A percentile compares a stretch with the other conserved stretches of the same genome.
phyloP scores from a whole-genome alignment of 2,113 vertebrate species.

The Picathartes gymnocephalus region DNA sequence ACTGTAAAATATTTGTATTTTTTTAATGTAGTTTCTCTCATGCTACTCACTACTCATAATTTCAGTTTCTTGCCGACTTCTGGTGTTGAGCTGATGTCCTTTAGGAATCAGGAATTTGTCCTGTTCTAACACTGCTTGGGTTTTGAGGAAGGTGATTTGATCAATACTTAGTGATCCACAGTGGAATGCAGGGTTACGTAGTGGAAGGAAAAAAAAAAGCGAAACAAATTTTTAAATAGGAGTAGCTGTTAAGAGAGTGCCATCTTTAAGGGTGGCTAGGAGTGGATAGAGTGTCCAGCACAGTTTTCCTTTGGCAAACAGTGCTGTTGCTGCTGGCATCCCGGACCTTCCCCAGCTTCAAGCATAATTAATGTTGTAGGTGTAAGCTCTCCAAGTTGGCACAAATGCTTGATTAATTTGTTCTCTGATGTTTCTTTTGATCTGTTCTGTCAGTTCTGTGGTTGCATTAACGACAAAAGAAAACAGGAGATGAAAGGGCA shows the following conservation, averaged over 20 bases:
- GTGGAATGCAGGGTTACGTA: neutral
- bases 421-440: conserved; percentile 53
- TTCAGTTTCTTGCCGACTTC: neutral
- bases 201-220: neutral
- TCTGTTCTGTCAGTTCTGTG: conserved; percentile 2
- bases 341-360: neutral
- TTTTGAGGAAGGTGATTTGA: neutral
- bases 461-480: conserved; percentile 33
- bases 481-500: conserved; percentile 34
- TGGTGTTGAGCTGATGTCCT: neutral
- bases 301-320: neutral
- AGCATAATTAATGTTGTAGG: neutral
- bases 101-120: neutral
- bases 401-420: conserved; percentile 53
- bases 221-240: neutral
- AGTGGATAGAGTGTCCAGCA: neutral
- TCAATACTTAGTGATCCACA: neutral
- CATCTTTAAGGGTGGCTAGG: neutral
- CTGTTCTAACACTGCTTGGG: neutral
- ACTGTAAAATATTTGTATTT: neutral
- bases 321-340: neutral
- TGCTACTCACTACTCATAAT: neutral
- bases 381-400: neutral
- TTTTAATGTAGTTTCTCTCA: neutral
- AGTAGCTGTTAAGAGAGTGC: neutral